Base-by-base conservation (phyloP, 2,888 invertebrate species). In the Brassicogethes aeneus region DNA sequence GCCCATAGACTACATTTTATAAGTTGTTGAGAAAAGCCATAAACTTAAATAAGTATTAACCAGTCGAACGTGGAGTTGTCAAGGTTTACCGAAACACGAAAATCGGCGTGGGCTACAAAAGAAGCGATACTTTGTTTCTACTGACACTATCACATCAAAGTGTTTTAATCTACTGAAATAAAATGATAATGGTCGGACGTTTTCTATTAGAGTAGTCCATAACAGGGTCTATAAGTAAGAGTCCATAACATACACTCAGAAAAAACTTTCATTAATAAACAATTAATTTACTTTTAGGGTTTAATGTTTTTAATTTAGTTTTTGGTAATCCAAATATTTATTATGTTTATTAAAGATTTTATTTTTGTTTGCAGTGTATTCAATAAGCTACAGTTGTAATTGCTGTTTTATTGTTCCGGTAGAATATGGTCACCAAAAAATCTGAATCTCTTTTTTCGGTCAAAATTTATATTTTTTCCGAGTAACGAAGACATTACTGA, bases 341-440 rank as follows among this genome's bases (percentile, higher is more conserved):
- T n/a, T n/a, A n/a, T n/a, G n/a, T n/a, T n/a, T n/a, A n/a, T n/a
- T n/a, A n/a, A n/a, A n/a, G n/a, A n/a, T n/a, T n/a, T n/a, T 23
- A 23, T 7, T 10, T 23, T 23, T 10, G 23, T 23, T 23, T 23
- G 23, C 23, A n/a, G n/a, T n/a, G n/a, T n/a, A n/a, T 55, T 56
- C 55, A 55, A 57, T 57, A 54, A 46, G 56, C 57, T 57, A 55
- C 57, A 52, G 56, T 55, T 55, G 55, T 54, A 53, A 47, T 50
- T 52, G 55, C 48, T 54, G 45, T 55, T 57, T 57, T 56, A 57
- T 57, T 52, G 54, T 52, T 54, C 52, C 54, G 53, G 55, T 52
- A 46, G 5, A 10, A 23, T 23, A 5, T 23, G 5, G 23, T n/a
- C n/a, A n/a, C 32, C 32, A 42, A 51, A 45, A 52, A 50, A 52